Conservation (phyloP, 1,140 invertebrate genomes). For the Drosophila littoralis region DNA sequence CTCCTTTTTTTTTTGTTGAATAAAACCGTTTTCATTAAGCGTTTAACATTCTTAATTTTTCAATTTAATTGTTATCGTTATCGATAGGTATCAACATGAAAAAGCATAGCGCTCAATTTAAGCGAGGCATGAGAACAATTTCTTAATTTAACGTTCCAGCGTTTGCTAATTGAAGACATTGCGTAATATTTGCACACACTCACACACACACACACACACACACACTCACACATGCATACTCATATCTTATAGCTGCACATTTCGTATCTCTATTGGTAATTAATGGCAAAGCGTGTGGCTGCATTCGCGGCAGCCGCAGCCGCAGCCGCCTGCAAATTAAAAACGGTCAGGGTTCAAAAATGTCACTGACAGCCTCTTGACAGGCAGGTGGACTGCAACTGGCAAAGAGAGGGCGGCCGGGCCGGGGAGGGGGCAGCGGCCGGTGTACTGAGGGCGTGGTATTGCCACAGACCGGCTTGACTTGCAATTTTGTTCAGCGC, state of each 20-base stretch:
- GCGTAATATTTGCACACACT: conserved; percentile 44
- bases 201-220: conserved; percentile 1
- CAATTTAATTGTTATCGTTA: background rate
- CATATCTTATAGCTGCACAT: conserved; percentile 4
- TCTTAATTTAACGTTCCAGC: conserved; percentile 49
- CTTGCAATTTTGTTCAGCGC: conserved; percentile 13
- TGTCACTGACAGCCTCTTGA: conserved; percentile 58
- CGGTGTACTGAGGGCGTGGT: conserved; percentile 28
- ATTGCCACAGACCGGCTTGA: conserved; percentile 30
- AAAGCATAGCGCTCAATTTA: background rate
- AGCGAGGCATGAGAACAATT: conserved; percentile 41
- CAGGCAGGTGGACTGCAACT: background rate
- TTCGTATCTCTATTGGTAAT: conserved; percentile 43
- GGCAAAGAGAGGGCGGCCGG: background rate
- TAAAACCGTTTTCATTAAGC: too few species aligned
- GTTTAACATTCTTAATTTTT: too few species aligned
- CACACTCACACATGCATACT: background rate
- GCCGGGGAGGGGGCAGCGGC: background rate
- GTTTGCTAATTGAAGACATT: conserved; percentile 59
- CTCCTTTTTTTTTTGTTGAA: too few species aligned
- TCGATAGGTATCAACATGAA: conserved; percentile 19
- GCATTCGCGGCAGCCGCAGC: conserved; percentile 25
- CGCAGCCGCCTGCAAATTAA: conserved; percentile 45
- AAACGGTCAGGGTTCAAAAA: conserved; percentile 70
- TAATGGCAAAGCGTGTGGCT: conserved; percentile 55